These are phyloP conservation scores for Umimayanthus chanpuru DNA, from an alignment of 92 coral and sea anemone species.

Conservation along the genomic window DNA sequence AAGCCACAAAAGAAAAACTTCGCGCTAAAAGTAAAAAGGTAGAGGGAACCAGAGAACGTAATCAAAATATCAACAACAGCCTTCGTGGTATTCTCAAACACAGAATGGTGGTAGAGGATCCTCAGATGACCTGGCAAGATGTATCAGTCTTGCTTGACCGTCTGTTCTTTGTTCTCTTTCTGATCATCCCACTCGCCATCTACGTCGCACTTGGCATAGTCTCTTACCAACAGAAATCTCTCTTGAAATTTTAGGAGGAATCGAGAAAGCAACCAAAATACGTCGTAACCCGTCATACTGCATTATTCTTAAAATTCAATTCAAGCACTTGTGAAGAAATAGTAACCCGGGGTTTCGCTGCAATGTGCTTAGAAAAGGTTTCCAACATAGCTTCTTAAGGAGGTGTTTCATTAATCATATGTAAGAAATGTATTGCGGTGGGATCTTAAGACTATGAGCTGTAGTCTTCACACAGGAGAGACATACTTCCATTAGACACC, in stretches of 20 bases:
- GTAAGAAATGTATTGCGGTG: too few species aligned
- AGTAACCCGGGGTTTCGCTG: too few species aligned
- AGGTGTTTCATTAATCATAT: too few species aligned
- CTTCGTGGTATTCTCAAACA: not conserved
- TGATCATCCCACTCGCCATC: not conserved
- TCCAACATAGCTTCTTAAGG: too few species aligned
- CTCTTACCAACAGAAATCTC: not conserved
- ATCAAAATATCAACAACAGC: not conserved
- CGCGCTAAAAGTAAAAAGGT: not conserved
- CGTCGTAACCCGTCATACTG: too few species aligned
- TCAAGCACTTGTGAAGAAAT: too few species aligned
- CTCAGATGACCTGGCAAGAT: constrained; percentile 4
- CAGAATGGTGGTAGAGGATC: not conserved
- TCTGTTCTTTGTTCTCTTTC: constrained; percentile 3
- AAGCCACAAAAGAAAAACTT: not conserved
- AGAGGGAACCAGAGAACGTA: not conserved
- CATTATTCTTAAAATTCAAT: too few species aligned
- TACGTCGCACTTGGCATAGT: constrained; percentile 8
- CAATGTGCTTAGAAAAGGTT: too few species aligned
- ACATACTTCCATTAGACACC: too few species aligned
- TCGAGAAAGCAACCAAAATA: not conserved
- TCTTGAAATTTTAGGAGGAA: not conserved
- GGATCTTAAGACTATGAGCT: too few species aligned
- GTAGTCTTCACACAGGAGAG: too few species aligned
- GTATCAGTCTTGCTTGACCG: constrained; percentile 17